Evolutionary conservation across 2,888 invertebrate genomes (phyloP).

Genomic region (Melieria picta): DNA sequence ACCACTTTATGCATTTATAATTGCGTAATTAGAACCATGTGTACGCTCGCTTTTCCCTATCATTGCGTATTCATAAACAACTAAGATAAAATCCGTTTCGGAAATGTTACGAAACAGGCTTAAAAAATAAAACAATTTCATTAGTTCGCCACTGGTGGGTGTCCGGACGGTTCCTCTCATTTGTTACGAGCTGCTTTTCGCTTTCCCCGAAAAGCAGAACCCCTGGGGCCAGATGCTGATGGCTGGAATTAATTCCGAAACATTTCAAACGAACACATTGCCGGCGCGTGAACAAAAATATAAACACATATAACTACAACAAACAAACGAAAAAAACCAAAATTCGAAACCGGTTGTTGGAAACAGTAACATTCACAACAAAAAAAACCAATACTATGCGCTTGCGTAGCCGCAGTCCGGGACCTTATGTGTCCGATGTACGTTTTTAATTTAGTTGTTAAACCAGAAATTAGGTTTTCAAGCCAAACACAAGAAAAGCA

Average conservation of each 20-base stretch:
- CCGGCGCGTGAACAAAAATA: conserved; percentile 32
- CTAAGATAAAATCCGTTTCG: not conserved
- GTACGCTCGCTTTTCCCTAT: not conserved
- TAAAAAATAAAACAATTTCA: no score
- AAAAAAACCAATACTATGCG: not conserved
- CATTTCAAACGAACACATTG: conserved; percentile 54
- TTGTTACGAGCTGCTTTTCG: not conserved
- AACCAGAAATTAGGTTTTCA: conserved; percentile 40
- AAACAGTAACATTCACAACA: not conserved
- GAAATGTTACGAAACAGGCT: no score
- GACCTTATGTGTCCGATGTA: not conserved
- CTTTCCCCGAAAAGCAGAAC: conserved; percentile 37
- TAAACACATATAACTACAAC: conserved; percentile 1
- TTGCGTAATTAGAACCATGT: not conserved
- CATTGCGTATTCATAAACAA: not conserved
- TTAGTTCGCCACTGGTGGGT: no score
- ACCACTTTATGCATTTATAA: not conserved
- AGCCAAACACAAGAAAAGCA: conserved; percentile 27
- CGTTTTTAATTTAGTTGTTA: conserved; percentile 56
- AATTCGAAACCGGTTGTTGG: not conserved
- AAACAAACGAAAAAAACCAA: not conserved
- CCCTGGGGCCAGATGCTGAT: conserved; percentile 53
- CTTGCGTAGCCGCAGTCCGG: not conserved
- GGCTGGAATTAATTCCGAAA: conserved; percentile 59
- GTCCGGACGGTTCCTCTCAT: not conserved